phyloP scores from a whole-genome alignment of 2,888 invertebrate genomes.

The Drosophila sordidula region DNA sequence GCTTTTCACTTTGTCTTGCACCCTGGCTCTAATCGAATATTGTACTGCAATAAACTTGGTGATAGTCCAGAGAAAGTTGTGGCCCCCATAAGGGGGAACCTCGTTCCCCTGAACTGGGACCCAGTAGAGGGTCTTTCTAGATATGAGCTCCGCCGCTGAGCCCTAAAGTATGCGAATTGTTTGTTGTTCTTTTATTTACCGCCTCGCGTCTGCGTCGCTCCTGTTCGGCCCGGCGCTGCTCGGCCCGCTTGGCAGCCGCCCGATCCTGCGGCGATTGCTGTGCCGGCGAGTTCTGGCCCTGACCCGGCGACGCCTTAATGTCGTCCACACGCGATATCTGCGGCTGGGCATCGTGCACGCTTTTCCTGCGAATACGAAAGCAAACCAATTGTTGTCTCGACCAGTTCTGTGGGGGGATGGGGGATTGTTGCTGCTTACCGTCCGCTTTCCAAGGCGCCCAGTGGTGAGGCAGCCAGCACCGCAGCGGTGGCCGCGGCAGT shows the following conservation, averaged over 20 bases:
- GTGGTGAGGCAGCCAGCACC: slow-evolving; percentile 83
- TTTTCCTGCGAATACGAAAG: slow-evolving; percentile 76
- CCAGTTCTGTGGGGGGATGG: too few relatives aligned
- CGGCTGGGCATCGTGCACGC: slow-evolving; percentile 83
- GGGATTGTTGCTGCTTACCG: slow-evolving; percentile 70
- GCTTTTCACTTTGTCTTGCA: too few relatives aligned
- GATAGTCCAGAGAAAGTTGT: too few relatives aligned
- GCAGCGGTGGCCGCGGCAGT: slow-evolving; percentile 50
- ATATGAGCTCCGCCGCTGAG: too few relatives aligned
- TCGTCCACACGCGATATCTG: slow-evolving; percentile 84
- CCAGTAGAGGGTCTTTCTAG: too few relatives aligned
- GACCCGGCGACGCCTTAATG: slow-evolving; percentile 84
- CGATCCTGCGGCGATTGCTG: slow-evolving; percentile 85
- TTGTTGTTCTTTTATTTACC: slow-evolving; percentile 86
- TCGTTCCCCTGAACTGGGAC: too few relatives aligned
- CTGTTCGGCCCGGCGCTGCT: slow-evolving; percentile 94
- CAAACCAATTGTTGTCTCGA: background rate
- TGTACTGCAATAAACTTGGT: too few relatives aligned
- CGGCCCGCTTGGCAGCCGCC: slow-evolving; percentile 92
- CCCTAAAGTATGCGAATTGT: background rate
- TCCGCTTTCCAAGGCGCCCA: slow-evolving; percentile 87
- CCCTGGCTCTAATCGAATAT: too few relatives aligned
- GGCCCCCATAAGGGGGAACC: too few relatives aligned
- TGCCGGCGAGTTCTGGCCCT: slow-evolving; percentile 83
- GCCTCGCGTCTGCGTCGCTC: slow-evolving; percentile 96